Evolutionary conservation across 92 coral and sea anemone genomes (phyloP), one percentile per base, ranked within the genome.

Genomic region (Bergia sp.): DNA sequence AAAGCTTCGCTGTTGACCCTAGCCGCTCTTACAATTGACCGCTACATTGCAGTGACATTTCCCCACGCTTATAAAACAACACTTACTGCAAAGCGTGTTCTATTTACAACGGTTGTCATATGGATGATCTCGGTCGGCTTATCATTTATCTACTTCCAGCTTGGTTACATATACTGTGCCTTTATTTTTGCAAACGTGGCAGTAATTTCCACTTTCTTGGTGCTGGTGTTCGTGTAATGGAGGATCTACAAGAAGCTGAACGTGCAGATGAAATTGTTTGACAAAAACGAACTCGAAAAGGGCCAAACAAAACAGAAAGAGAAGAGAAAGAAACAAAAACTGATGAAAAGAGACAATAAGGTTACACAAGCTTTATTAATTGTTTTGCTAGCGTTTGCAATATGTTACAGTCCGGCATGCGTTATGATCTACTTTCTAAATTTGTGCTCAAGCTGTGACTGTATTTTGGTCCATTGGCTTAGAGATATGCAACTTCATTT

Each of bases 141-240:
- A 23, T 91, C 93, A 10, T 89, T 84, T 16, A 81, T 91, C 41
- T 96, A 96, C 82, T 93, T 50, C 15, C 15, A 1, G 15, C 57
- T 50, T 50, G 57, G 57, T 50, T 50, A 50, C 57, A 50, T 50
- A 13, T 85, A 89, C 29, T 94, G 93, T 69, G 93, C 96, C 67
- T 86, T 96, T 15, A 89, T 96, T 71, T 96, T 94, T 38, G 97
- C 93, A 37, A 94, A 93, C 82, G 93, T 96, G 3, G 97, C 94
- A 0, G 96, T 96, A 0, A 86, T 93, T 71, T 80, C 92, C 84
- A 96, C 98, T 10, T 94, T 94, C 79, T 86, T 86, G 37, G 94
- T 94, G 16, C 93, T 96, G 4, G 79, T 94, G 11, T 96, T 96
- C 74, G 94, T 92, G 23, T 95, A 93, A 58, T 76, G 76, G 53